Percentiles rank a stretch among this genome's conserved stretches.
Evolutionary conservation across 2,797 vertebrate genomes (phyloP).

Genomic region (Lerista edwardsae): DNA sequence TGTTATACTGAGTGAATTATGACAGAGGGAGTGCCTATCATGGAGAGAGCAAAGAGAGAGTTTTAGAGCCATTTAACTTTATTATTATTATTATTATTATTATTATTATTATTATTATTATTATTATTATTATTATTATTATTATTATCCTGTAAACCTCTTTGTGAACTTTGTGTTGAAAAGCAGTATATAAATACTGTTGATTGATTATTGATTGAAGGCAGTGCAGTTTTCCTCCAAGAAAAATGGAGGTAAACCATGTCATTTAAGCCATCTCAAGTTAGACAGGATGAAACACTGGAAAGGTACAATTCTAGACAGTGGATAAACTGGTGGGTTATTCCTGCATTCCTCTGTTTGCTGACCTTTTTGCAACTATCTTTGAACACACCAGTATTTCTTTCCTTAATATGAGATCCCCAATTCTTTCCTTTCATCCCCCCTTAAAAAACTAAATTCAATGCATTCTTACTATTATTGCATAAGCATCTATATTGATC

Average conservation of each 20-base stretch:
- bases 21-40: slow-evolving; percentile 51
- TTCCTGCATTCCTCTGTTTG: slow-evolving; percentile 8
- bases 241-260: slow-evolving; percentile 35
- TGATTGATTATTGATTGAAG: too few relatives aligned
- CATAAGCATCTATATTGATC: slow-evolving; percentile 57
- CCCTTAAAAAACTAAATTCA: slow-evolving; percentile 56
- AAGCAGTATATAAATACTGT: too few relatives aligned
- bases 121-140: too few relatives aligned
- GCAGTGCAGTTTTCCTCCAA: slow-evolving; percentile 51
- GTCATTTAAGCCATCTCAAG: slow-evolving; percentile 65
- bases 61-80: too few relatives aligned
- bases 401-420: slow-evolving; percentile 42
- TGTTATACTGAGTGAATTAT: slow-evolving; percentile 52
- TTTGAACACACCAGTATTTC: slow-evolving; percentile 58
- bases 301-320: slow-evolving; percentile 55
- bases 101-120: too few relatives aligned
- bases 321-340: slow-evolving; percentile 41
- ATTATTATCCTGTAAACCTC: too few relatives aligned
- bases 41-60: slow-evolving; percentile 54
- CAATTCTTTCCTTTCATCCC: slow-evolving; percentile 41
- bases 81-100: too few relatives aligned
- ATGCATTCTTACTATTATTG: slow-evolving; percentile 72
- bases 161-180: too few relatives aligned
- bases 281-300: slow-evolving; percentile 59
- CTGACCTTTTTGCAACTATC: slow-evolving; percentile 57